These are phyloP conservation scores for Caenorhabditis latens DNA, from an alignment of 1,140 invertebrate species.

Conservation along the genomic window DNA sequence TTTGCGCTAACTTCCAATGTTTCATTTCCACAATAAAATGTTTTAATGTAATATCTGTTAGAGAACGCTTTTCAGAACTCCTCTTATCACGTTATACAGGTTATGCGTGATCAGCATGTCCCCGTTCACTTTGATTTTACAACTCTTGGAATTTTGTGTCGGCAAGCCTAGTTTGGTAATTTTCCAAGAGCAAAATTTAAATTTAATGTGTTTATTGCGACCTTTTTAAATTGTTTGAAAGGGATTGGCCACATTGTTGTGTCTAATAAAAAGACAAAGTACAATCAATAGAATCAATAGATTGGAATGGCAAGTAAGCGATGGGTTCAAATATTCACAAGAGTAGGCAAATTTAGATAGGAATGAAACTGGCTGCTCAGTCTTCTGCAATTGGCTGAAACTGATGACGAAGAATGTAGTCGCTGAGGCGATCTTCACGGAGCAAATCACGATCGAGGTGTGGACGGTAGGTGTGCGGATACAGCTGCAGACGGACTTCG, in stretches of 20 bases:
- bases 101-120: not conserved
- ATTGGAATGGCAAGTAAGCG: not conserved
- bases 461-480: slow-evolving; percentile 33
- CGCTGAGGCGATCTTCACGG: slow-evolving; percentile 24
- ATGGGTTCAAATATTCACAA: not conserved
- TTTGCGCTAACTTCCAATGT: not conserved
- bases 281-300: slow-evolving; percentile 20
- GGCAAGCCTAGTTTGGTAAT: not conserved
- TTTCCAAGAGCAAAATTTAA: too few relatives aligned
- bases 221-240: not conserved
- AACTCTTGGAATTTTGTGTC: not conserved
- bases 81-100: not conserved
- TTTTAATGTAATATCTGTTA: not conserved
- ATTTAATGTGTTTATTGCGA: not conserved
- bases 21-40: too few relatives aligned
- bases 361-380: not conserved
- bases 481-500: slow-evolving; percentile 22
- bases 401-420: slow-evolving; percentile 24
- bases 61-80: not conserved
- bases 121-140: not conserved
- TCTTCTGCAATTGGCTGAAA: not conserved
- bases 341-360: not conserved
- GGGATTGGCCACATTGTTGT: not conserved
- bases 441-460: slow-evolving; percentile 44
- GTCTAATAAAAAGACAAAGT: not conserved